phyloP scores from a whole-genome alignment of 92 coral and sea anemone species.

The Zoanthus gigantus region DNA sequence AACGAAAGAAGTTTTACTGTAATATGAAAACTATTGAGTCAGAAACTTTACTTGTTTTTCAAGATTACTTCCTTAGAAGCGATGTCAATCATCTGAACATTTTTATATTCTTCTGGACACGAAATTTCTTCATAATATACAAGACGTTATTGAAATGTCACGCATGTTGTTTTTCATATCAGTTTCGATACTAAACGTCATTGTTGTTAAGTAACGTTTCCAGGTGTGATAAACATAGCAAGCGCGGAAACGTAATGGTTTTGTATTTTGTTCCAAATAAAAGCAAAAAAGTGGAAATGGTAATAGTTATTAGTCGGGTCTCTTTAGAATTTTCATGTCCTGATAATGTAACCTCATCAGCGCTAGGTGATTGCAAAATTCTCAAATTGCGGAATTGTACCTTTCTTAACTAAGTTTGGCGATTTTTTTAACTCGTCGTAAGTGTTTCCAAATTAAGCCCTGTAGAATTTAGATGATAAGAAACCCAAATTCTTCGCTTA shows the following conservation, averaged over 20 bases:
- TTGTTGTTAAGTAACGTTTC: not conserved
- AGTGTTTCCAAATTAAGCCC: too few relatives aligned
- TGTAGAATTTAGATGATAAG: too few relatives aligned
- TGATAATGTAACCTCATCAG: not conserved
- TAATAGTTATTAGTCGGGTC: not conserved
- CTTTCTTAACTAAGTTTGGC: not conserved
- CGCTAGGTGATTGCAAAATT: not conserved
- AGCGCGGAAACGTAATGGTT: not conserved
- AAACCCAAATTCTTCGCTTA: too few relatives aligned
- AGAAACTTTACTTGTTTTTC: not conserved
- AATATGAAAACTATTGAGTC: not conserved
- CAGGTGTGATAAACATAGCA: not conserved
- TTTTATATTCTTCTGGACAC: not conserved
- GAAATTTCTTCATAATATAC: not conserved
- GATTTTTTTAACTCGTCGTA: too few relatives aligned
- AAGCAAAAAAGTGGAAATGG: conserved; percentile 2
- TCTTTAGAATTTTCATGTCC: conserved; percentile 1
- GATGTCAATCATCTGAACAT: not conserved
- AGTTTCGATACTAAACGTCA: not conserved
- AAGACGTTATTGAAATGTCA: not conserved
- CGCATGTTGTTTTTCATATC: not conserved
- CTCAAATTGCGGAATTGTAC: not conserved
- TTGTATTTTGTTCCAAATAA: not conserved
- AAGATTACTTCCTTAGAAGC: not conserved
- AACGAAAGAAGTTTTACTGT: not conserved